Percentiles rank a stretch among this genome's conserved stretches.
Evolutionary conservation across 2,797 vertebrate species (phyloP).

Genomic region (Hybognathus amarus): DNA sequence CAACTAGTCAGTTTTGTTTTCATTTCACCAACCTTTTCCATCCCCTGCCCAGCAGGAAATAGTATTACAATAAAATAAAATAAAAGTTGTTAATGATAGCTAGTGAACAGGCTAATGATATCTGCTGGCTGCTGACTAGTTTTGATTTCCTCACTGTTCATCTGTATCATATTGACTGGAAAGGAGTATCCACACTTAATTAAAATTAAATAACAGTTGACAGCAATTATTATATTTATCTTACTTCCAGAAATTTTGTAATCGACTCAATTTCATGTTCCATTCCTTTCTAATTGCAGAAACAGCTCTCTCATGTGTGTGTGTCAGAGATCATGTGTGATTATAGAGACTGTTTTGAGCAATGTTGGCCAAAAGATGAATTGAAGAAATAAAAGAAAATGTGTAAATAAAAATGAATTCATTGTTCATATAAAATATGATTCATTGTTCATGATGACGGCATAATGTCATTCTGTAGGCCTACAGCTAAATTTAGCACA

Average conservation of each 20-base stretch:
- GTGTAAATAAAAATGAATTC: neutral
- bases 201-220: neutral
- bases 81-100: neutral
- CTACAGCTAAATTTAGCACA: neutral
- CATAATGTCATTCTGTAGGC: neutral
- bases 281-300: neutral
- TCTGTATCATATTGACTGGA: neutral
- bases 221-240: neutral
- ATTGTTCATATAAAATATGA: neutral
- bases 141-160: neutral
- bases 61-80: neutral
- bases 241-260: neutral
- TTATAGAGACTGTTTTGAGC: neutral
- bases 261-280: neutral
- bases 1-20: neutral
- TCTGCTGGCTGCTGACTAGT: neutral
- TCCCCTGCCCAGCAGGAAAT: neutral
- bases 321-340: neutral
- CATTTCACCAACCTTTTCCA: neutral
- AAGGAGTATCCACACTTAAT: neutral
- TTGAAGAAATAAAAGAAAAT: neutral
- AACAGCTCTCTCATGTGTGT: neutral
- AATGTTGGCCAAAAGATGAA: neutral
- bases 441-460: neutral
- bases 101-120: neutral